Percentiles rank a stretch among this genome's conserved stretches.
Conservation (phyloP, 2,888 invertebrate species). For the Crossocerus cetratus region DNA sequence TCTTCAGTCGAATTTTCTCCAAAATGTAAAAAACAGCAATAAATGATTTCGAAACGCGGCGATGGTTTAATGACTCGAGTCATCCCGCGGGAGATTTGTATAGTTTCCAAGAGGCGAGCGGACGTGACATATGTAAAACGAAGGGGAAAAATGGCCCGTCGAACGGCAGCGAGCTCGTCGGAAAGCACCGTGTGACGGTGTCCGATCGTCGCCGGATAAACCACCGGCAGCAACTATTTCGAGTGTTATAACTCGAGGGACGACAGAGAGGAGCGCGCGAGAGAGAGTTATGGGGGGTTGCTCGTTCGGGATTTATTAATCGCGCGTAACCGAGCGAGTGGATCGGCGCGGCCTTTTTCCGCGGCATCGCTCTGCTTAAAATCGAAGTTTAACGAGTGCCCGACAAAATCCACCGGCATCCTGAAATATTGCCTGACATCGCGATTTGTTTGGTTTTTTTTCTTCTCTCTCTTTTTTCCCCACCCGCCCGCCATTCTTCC, state of each 20-base stretch:
- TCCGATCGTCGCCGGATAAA: slow-evolving; percentile 66
- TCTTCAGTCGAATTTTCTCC: no score
- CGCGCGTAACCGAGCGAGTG: slow-evolving; percentile 30
- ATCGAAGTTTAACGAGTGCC: slow-evolving; percentile 38
- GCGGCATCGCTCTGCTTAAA: slow-evolving; percentile 31
- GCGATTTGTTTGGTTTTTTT: not conserved
- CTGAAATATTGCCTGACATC: slow-evolving; percentile 13
- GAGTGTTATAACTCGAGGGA: slow-evolving; percentile 56
- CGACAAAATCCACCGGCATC: slow-evolving; percentile 18
- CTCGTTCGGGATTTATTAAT: slow-evolving; percentile 63
- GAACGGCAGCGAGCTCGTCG: no score
- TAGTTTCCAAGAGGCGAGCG: no score
- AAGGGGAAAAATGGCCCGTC: not conserved
- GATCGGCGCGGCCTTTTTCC: slow-evolving; percentile 8
- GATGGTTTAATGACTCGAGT: no score
- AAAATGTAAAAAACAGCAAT: no score
- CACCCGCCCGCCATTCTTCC: not conserved
- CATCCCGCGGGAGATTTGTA: no score
- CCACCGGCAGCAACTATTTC: slow-evolving; percentile 64
- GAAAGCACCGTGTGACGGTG: slow-evolving; percentile 59
- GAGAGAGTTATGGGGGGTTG: slow-evolving; percentile 55
- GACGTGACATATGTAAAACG: not conserved
- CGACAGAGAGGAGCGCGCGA: not conserved
- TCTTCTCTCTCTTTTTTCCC: no score
- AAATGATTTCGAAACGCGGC: no score